Conservation (phyloP, 2,113 vertebrate genomes). For the rabbit (Oryctolagus cuniculus) region mOryCun1.1 NC_091433.1:127824501-127825000, state of each 20-base stretch:
- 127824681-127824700: background rate
- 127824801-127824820: background rate
- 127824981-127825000: no score
- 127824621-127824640: background rate
- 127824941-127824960: background rate
- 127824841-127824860: background rate
- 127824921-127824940: background rate
- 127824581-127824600: background rate
- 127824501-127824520: background rate
- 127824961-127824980: background rate
- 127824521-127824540: background rate
- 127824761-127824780: background rate
- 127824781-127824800: background rate
- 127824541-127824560: background rate
- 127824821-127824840: background rate
- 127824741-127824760: background rate
- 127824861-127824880: background rate
- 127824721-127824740: background rate
- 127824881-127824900: background rate
- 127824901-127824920: background rate
- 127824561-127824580: background rate
- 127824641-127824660: background rate
- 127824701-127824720: background rate
- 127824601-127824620: background rate
- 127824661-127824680: background rate